These are phyloP conservation scores for Cydia fagiglandana DNA, from an alignment of 1,140 invertebrate species.

Conservation along the genomic window DNA sequence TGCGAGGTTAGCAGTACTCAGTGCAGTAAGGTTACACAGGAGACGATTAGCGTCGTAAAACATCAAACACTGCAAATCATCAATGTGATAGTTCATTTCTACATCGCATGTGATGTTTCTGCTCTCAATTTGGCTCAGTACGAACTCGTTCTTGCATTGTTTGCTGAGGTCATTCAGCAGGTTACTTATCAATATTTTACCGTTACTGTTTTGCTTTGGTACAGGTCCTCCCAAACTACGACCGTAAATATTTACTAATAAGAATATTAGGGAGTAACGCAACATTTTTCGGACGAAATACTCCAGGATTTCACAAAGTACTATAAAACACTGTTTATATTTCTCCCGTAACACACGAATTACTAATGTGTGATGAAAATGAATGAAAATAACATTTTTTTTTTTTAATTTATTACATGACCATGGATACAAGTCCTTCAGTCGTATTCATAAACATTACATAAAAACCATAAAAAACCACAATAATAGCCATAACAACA, in stretches of 20 bases:
- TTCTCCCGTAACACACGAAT: background rate
- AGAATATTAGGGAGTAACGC: constrained; percentile 48
- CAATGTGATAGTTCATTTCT: constrained; percentile 35
- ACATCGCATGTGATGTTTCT: constrained; percentile 51
- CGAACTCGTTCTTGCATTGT: constrained; percentile 55
- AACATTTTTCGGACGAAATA: constrained; percentile 45
- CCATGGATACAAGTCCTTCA: no score
- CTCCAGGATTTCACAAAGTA: background rate
- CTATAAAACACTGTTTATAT: background rate
- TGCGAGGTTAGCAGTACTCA: constrained; percentile 42
- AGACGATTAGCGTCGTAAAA: constrained; percentile 67
- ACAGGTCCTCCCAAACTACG: constrained; percentile 51
- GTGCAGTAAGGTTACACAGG: constrained; percentile 47
- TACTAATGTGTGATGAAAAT: background rate
- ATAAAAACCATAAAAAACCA: no score
- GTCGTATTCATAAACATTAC: no score
- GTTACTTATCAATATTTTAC: constrained; percentile 38
- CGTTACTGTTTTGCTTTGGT: constrained; percentile 16
- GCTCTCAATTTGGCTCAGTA: constrained; percentile 47
- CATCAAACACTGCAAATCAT: constrained; percentile 58
- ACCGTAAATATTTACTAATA: constrained; percentile 56
- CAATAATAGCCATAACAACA: no score
- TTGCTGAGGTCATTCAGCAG: constrained; percentile 49
- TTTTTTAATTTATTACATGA: no score
- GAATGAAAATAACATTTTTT: background rate